Base-by-base conservation (phyloP, 2,797 vertebrate species). In the Acomys russatus region DNA sequence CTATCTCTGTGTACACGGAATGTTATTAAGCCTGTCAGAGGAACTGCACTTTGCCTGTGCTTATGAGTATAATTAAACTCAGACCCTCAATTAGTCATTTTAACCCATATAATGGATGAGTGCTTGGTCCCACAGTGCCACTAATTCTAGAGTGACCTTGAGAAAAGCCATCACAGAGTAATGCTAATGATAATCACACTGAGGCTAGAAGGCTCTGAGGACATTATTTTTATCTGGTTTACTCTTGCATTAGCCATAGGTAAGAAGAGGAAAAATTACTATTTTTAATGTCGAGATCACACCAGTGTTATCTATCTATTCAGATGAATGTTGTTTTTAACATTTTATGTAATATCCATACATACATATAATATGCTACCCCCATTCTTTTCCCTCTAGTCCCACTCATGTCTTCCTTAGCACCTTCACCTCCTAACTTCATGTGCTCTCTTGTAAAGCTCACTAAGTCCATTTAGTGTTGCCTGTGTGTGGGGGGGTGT, bases 61-160 rank as follows among this genome's bases (percentile, higher is more conserved):
- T 97, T 96, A 88, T 54, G 68, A 96, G 90, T 64, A 56, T 96
- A 98, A 97, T 97, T 97, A 97, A 97, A 92, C 96, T 93, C 80
- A 91, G 95, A 92, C 93, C 86, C 97, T 94, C 96, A 91, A 91
- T 97, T 97, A 97, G 95, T 97, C 96, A 97, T 91, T 88, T 95
- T 95, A 96, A 93, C 94, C 94, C 92, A 95, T 78, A 86, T 82
- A 97, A 95, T 85, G 93, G 94, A 96, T 96, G 92, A 95, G 83
- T 1, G 0, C 68, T 83, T 92, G 49, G 71, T 95, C 95, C 74
- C 89, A 8, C 11, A 4, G 88, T 88, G 73, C 88, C 93, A 77
- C 89, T 94, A 85, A 97, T 96, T 96, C 92, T 61, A 56, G 71
- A 84, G 79, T 97, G 96, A 97, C 97, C 97, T 97, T 94, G 96